Evolutionary conservation across 2,797 vertebrate genomes (phyloP), one percentile per base, ranked within the genome.

Genomic region (Gastrophryne carolinensis): DNA sequence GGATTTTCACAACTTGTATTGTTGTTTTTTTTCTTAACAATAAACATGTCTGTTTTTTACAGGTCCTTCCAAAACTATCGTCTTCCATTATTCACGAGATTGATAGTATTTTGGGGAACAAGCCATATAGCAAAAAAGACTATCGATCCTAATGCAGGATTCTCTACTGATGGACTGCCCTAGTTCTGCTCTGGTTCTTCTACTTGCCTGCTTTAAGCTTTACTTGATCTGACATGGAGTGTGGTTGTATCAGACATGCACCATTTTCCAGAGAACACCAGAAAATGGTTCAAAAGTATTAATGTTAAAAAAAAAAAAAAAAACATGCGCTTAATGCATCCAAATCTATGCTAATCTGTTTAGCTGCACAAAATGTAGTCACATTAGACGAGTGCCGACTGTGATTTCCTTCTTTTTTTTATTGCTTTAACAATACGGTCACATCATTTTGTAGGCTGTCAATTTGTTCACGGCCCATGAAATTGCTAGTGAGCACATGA

Each of bases 61-160:
- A 99, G 97, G 95, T 99, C 85, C 95, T 99, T 89, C 95, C 98
- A 23, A 99, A 99, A 89, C 83, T 99, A 84, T 98, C 97, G 0
- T 97, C 97, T 74, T 98, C 96, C 82, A 94, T 98, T 65, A 88
- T 94, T 84, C 97, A 98, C 0, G 98, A 99, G 93, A 92, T 99
- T 74, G 98, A 99, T 84, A 97, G 96, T 87, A 98, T 99, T 89
- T 90, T 99, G 90, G 98, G 97, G 86, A 99, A 99, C 92, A 99
- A 99, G 89, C 98, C 98, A 82, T 98, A 96, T 91, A 98, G 95
- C 94, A 99, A 99, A 93, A 99, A 99, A 89, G 98, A 99, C 92
- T 99, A 98, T 87, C 85, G 97, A 79, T 98, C 97, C 85, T 98
- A 94, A 88, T 84, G 49, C 1, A 74, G 81, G 24, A 72, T 47